A percentile compares a stretch with the other conserved stretches of the same genome.
These are phyloP conservation scores for Bradypus variegatus DNA, from an alignment of 2,797 vertebrate species.

Conservation along the genomic window DNA sequence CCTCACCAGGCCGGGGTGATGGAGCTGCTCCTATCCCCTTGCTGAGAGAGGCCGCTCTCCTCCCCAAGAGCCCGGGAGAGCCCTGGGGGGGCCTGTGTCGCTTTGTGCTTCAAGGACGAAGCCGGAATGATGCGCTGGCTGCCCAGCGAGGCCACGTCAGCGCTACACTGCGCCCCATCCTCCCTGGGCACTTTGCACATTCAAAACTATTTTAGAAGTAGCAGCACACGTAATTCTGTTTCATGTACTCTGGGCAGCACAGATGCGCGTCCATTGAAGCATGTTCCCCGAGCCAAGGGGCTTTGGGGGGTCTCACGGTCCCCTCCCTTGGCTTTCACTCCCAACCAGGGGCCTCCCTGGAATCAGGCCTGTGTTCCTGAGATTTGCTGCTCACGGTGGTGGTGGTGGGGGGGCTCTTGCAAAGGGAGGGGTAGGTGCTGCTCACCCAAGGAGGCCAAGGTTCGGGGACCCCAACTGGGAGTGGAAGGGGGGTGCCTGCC, in stretches of 20 bases:
- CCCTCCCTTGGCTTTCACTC: constrained; percentile 18
- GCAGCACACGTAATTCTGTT: constrained; percentile 39
- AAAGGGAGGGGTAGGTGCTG: not conserved
- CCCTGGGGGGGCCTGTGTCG: accelerated
- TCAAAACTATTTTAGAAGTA: constrained; percentile 54
- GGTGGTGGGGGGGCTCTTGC: accelerated
- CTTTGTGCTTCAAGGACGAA: constrained; percentile 47
- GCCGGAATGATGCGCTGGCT: not conserved
- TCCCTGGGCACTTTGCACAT: constrained; percentile 33
- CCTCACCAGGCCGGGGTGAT: not conserved
- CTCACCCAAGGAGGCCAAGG: not conserved
- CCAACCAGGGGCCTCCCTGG: constrained; percentile 20
- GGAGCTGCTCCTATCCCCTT: not conserved
- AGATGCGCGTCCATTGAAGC: constrained; percentile 49
- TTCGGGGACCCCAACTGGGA: not conserved
- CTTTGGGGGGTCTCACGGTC: constrained; percentile 49
- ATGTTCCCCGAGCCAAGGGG: constrained; percentile 28
- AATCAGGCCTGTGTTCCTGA: constrained; percentile 31
- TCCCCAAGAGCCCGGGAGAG: not conserved
- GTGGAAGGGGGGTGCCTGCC: not conserved
- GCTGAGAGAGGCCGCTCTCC: not conserved
- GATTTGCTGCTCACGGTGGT: not conserved
- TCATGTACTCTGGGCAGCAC: constrained; percentile 43
- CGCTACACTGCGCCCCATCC: not conserved
- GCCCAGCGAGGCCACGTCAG: not conserved